Base-by-base conservation (phyloP, 2,888 invertebrate species). In the Ochropleura leucogaster region DNA sequence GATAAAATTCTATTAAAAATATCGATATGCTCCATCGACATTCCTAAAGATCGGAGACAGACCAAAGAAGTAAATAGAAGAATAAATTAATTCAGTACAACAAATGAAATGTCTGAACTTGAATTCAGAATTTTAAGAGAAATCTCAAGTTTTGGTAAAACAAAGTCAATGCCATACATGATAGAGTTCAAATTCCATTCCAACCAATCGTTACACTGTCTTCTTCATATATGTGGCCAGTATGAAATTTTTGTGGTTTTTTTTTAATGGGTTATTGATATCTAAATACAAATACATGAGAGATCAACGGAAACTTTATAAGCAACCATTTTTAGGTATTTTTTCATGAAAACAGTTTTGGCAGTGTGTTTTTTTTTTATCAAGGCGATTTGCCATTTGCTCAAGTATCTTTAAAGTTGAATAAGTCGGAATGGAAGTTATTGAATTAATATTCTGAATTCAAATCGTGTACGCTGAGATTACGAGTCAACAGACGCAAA, bases 11-110 rank as follows among this genome's bases (percentile, higher is more conserved):
- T 18, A 62, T 53, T 67, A 63, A n/a, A 59, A 20, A 63, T 51
- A 72, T 79, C 63, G 63, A 79, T 64, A 79, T 55, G 40, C 63
- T 71, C 14, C 42, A 79, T 65, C 79, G 57, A 70, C 53, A 63
- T 71, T 10, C 3, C 46, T 63, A 59, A 73, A 40, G 12, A 79
- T 18, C 18, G 64, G 53, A 74, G 40, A 80, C n/a, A 51, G 14
- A 55, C 66, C 55, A 74, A 59, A 42, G 46, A 49, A 46, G 2
- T 57, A 53, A 10, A 60, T n/a, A 46, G 6, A 20, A 42, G 30
- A 4, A 57, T 20, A 6, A 5, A 74, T 55, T 49, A 42, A 46
- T 79, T 51, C 10, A 46, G 55, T 44, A 18, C 4, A 4, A 49
- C n/a, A 44, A 67, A 68, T 20, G 16, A 57, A 63, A 64, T 49